Percentiles rank a stretch among this genome's conserved stretches.
Evolutionary conservation across 1,140 invertebrate species (phyloP).

Genomic region (Microplitis demolitor): DNA sequence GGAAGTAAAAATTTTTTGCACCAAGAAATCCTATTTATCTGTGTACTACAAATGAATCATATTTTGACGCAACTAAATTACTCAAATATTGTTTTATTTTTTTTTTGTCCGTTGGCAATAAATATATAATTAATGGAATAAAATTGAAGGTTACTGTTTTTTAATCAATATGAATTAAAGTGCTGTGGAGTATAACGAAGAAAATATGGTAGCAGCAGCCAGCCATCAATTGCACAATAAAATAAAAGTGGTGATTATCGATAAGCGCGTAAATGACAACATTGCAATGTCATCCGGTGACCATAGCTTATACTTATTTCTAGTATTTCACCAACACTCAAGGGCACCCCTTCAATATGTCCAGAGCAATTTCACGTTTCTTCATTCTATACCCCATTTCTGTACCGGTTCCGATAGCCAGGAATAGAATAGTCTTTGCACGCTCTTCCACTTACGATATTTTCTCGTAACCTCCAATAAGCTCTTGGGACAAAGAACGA

Average conservation of each 20-base stretch:
- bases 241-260: background rate
- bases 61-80: too few species aligned
- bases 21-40: too few species aligned
- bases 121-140: too few species aligned
- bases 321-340: slow-evolving; percentile 24
- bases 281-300: background rate
- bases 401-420: background rate
- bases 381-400: background rate
- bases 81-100: too few species aligned
- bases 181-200: too few species aligned
- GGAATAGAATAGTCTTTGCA: slow-evolving; percentile 27
- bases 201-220: too few species aligned
- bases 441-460: slow-evolving; percentile 46
- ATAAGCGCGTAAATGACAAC: background rate
- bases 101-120: too few species aligned
- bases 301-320: slow-evolving; percentile 22
- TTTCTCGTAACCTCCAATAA: slow-evolving; percentile 27
- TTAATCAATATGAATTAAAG: background rate
- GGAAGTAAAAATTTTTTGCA: too few species aligned
- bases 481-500: background rate
- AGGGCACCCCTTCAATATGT: slow-evolving; percentile 40
- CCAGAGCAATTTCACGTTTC: slow-evolving; percentile 34
- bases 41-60: too few species aligned
- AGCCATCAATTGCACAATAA: background rate
- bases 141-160: too few species aligned